These are phyloP conservation scores for Polyploca ridens DNA, from an alignment of 2,888 invertebrate species.

Conservation along the genomic window DNA sequence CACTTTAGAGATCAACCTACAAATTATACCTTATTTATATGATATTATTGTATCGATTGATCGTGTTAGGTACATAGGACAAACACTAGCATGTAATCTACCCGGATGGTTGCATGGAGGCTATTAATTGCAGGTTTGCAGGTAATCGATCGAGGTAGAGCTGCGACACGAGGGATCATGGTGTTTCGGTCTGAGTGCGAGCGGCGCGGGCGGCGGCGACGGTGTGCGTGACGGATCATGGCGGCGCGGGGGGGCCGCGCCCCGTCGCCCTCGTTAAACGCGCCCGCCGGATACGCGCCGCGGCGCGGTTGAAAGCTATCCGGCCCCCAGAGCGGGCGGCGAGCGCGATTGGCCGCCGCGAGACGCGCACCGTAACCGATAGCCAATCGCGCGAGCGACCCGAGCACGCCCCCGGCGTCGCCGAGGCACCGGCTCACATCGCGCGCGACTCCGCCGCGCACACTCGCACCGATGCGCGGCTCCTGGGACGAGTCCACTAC, in stretches of 20 bases:
- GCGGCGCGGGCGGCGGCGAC: constrained; percentile 45
- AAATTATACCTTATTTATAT: constrained; percentile 48
- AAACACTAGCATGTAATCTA: constrained; percentile 74
- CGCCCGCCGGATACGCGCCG: constrained; percentile 76
- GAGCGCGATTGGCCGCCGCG: constrained; percentile 74
- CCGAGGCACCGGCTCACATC: constrained; percentile 53
- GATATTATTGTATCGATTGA: constrained; percentile 52
- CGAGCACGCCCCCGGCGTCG: constrained; percentile 55
- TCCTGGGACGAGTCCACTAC: constrained; percentile 83
- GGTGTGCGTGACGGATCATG: constrained; percentile 82
- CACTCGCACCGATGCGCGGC: constrained; percentile 84
- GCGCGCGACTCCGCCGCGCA: constrained; percentile 78
- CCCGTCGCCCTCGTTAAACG: constrained; percentile 80
- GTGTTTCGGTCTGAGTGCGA: constrained; percentile 37
- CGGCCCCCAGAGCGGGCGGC: constrained; percentile 71
- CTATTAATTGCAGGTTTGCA: constrained; percentile 82
- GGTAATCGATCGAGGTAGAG: constrained; percentile 74
- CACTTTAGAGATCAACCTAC: constrained; percentile 31
- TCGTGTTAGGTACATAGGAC: constrained; percentile 48
- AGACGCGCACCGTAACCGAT: constrained; percentile 71
- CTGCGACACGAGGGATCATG: constrained; percentile 34
- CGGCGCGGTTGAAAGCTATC: constrained; percentile 78
- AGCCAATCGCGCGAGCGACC: constrained; percentile 70
- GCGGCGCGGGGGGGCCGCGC: constrained; percentile 79
- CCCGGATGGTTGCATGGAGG: constrained; percentile 76